Conservation (phyloP, 2,797 vertebrate species). For the Cossypha heuglini region DNA sequence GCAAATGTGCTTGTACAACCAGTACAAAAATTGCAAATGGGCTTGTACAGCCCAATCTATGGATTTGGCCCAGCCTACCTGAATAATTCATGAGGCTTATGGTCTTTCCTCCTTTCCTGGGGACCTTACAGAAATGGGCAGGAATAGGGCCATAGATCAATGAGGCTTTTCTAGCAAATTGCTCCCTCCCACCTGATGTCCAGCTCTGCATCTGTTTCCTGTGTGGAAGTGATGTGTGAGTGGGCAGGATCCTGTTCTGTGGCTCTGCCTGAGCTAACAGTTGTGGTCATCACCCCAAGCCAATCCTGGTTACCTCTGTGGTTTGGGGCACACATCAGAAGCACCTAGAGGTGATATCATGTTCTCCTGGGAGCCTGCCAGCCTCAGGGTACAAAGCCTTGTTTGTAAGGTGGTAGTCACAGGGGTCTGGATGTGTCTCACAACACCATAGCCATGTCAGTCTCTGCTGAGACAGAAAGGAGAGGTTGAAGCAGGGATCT, state of each 20-base stretch:
- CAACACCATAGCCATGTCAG: rapidly evolving
- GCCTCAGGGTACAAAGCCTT: not conserved
- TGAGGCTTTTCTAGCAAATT: not conserved
- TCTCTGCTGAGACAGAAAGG: not conserved
- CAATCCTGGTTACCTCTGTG: not conserved
- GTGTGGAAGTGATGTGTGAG: not conserved
- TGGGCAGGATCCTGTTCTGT: not conserved
- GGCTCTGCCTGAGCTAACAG: not conserved
- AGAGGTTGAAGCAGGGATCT: not conserved
- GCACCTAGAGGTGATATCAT: rapidly evolving
- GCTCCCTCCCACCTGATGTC: not conserved
- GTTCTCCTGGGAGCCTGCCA: not conserved
- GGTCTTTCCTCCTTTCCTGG: not conserved
- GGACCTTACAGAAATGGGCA: not conserved
- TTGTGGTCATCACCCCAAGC: not conserved
- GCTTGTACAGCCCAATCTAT: not conserved
- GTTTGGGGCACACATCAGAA: not conserved
- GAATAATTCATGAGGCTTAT: slow-evolving; percentile 42
- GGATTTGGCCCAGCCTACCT: not conserved
- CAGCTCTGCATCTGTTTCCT: not conserved
- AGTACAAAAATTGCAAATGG: slow-evolving; percentile 4
- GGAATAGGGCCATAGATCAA: not conserved
- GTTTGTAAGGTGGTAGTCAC: not conserved
- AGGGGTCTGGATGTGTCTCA: not conserved
- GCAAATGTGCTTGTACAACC: not conserved